A percentile compares a stretch with the other conserved stretches of the same genome.
These are phyloP conservation scores for Lethenteron reissneri DNA, from an alignment of 2,113 vertebrate genomes.

Conservation along the genomic window DNA sequence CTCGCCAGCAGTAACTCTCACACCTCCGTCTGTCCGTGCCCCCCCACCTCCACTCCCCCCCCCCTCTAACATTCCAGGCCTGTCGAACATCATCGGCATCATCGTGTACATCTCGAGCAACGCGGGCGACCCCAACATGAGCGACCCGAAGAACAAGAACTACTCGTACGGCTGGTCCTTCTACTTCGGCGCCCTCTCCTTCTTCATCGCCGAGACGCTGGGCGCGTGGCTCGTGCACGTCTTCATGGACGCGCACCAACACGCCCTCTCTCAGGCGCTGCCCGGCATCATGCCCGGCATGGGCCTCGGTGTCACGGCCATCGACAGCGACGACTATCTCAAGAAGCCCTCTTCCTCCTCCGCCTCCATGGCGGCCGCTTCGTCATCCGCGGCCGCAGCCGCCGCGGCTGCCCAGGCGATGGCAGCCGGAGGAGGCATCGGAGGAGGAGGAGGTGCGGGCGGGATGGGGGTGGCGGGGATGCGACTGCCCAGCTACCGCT, in stretches of 20 bases:
- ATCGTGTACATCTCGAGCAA: constrained; percentile 82
- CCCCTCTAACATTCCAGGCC: constrained; percentile 23
- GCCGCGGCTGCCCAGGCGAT: constrained; percentile 16
- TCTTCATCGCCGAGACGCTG: constrained; percentile 64
- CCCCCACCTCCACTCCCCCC: constrained; percentile 8
- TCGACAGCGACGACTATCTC: constrained; percentile 77
- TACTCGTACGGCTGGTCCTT: constrained; percentile 85
- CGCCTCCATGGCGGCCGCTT: constrained; percentile 54
- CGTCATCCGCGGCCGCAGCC: constrained; percentile 47
- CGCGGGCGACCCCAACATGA: constrained; percentile 58
- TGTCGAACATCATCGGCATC: constrained; percentile 80
- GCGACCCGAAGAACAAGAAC: constrained; percentile 71
- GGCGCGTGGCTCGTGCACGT: constrained; percentile 4
- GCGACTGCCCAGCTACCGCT: constrained; percentile 65
- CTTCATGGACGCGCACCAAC: constrained; percentile 2
- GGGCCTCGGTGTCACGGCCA: constrained; percentile 49
- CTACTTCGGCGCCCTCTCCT: constrained; percentile 71
- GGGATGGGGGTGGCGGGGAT: constrained; percentile 14
- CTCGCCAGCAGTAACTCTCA: not conserved
- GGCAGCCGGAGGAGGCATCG: too few species aligned
- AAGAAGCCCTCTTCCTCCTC: constrained; percentile 70
- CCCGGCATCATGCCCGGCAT: not conserved
- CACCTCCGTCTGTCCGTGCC: not conserved
- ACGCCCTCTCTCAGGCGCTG: not conserved
- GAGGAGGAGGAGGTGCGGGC: too few species aligned